A percentile compares a stretch with the other conserved stretches of the same genome.
Conservation (phyloP, 2,797 vertebrate genomes). For the Urosaurus nigricauda region DNA sequence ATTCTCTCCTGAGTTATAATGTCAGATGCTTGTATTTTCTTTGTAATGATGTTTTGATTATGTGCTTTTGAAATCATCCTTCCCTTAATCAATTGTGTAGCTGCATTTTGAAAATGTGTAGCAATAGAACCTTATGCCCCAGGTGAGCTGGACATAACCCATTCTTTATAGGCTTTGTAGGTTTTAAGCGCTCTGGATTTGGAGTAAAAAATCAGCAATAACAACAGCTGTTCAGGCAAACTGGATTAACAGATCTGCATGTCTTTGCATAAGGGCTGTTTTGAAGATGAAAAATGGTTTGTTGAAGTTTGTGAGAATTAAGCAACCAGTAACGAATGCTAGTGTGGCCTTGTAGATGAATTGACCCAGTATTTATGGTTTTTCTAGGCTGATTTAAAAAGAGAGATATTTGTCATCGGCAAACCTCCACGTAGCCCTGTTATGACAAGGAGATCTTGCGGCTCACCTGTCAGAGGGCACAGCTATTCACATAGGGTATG, state of each 20-base stretch:
- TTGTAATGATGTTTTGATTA: background rate
- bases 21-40: constrained; percentile 15
- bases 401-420: constrained; percentile 88
- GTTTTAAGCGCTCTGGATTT: constrained; percentile 10
- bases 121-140: background rate
- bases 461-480: constrained; percentile 88
- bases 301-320: constrained; percentile 38
- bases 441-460: constrained; percentile 88
- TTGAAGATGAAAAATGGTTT: background rate
- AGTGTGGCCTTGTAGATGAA: constrained; percentile 38
- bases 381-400: constrained; percentile 89
- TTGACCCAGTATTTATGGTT: constrained; percentile 86
- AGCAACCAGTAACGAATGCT: constrained; percentile 30
- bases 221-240: background rate
- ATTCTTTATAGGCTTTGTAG: constrained; percentile 12
- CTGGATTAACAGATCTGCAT: constrained; percentile 49
- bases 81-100: background rate
- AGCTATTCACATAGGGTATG: constrained; percentile 91
- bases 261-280: constrained; percentile 24
- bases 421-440: constrained; percentile 97
- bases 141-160: constrained; percentile 16
- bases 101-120: background rate
- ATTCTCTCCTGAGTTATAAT: background rate
- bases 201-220: background rate
- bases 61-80: background rate